A percentile compares a stretch with the other conserved stretches of the same genome.
phyloP scores from a whole-genome alignment of 2,113 vertebrate genomes.

The Fulmarus glacialis region DNA sequence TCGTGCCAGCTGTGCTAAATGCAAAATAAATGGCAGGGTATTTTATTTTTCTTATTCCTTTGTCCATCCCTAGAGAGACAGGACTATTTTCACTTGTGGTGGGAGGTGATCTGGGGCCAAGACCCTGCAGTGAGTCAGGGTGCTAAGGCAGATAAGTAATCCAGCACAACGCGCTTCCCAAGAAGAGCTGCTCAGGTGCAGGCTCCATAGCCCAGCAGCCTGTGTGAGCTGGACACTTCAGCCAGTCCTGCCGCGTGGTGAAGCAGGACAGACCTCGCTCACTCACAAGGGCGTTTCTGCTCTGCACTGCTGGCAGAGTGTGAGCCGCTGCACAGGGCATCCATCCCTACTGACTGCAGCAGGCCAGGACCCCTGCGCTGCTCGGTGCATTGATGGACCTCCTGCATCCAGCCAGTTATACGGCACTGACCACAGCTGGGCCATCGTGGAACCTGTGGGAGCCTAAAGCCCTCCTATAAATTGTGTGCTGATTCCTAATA shows the following conservation, averaged over 20 bases:
- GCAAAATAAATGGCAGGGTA: background rate
- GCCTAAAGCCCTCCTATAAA: background rate
- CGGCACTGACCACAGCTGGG: background rate
- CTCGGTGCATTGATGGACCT: background rate
- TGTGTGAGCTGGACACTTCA: too few species aligned
- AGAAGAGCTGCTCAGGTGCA: too few species aligned
- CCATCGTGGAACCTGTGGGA: accelerated
- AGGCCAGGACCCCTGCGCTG: accelerated
- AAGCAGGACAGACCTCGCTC: background rate
- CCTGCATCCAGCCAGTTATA: background rate
- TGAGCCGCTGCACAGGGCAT: background rate
- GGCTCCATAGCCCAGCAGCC: background rate
- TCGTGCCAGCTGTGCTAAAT: background rate
- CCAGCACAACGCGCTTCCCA: background rate
- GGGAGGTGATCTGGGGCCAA: background rate
- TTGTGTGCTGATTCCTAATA: background rate
- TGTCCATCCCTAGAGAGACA: background rate
- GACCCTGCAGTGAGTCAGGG: background rate
- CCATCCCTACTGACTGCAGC: accelerated
- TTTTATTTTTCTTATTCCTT: background rate
- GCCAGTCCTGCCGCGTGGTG: accelerated
- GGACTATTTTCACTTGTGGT: background rate
- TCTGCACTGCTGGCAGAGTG: background rate
- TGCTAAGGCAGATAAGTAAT: background rate
- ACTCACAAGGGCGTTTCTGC: accelerated